phyloP scores from a whole-genome alignment of 2,113 vertebrate species.

The Podiceps cristatus region DNA sequence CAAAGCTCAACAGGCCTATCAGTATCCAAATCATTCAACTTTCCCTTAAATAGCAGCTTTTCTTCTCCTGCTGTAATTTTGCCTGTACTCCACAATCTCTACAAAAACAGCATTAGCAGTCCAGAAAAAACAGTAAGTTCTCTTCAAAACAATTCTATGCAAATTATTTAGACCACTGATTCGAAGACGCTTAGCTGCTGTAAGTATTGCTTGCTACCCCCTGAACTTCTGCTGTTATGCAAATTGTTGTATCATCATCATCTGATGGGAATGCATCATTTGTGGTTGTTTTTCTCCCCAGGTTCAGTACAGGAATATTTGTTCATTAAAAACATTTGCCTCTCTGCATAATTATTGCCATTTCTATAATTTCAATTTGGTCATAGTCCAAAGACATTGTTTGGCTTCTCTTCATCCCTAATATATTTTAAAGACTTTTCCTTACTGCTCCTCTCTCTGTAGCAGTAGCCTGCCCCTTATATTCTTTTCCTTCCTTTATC shows the following conservation, averaged over 20 bases:
- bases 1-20: neutral
- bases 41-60: neutral
- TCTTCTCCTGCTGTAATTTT: neutral
- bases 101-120: neutral
- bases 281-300: conserved; percentile 3
- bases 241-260: conserved; percentile 12
- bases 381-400: conserved; percentile 3
- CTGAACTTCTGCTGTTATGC: conserved; percentile 4
- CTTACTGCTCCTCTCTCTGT: neutral
- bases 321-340: conserved; percentile 41
- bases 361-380: conserved; percentile 47
- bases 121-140: neutral
- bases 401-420: conserved; percentile 6
- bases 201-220: neutral
- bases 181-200: neutral
- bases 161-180: conserved; percentile 1
- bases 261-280: conserved; percentile 12
- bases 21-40: neutral
- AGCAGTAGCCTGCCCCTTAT: neutral
- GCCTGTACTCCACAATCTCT: neutral
- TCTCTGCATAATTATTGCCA: conserved; percentile 29
- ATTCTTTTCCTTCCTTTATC: conserved; percentile 13
- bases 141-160: neutral
- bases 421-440: conserved; percentile 9
- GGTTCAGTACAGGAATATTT: conserved; percentile 21